Conservation (phyloP, 1,140 invertebrate genomes). For the Maconellicoccus hirsutus region DNA sequence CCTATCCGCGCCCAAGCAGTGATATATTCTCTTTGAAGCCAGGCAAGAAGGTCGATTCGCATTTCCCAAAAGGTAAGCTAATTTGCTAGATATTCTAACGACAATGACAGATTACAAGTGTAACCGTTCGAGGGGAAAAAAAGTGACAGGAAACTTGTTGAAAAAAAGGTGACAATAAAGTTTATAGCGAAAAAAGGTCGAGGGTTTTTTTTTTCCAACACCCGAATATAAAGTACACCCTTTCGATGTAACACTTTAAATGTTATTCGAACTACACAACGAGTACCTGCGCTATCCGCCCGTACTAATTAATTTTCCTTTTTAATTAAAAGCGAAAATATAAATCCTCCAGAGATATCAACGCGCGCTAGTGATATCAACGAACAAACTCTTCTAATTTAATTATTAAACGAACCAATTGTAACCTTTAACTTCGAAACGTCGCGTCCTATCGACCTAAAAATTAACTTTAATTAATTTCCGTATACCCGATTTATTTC, state of each 20-base stretch:
- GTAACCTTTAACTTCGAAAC: conserved; percentile 7
- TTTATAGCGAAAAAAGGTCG: too few species aligned
- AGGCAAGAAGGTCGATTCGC: not conserved
- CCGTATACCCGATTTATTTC: conserved; percentile 1
- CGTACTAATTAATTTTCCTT: conserved; percentile 20
- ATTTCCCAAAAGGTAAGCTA: conserved; percentile 12
- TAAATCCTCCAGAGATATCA: conserved; percentile 21
- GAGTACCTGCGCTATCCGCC: not conserved
- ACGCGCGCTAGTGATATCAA: not conserved
- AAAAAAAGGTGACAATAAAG: not conserved
- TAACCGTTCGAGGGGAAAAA: not conserved
- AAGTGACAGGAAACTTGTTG: not conserved
- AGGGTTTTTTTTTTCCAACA: too few species aligned
- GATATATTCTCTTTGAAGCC: conserved; percentile 8
- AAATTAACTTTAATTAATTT: conserved; percentile 23
- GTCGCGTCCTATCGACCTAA: conserved; percentile 21
- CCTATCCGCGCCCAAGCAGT: not conserved
- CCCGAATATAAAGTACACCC: not conserved
- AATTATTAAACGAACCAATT: conserved; percentile 22
- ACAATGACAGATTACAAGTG: too few species aligned
- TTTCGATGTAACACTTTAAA: not conserved
- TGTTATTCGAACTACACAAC: not conserved
- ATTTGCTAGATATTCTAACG: not conserved
- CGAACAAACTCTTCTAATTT: conserved; percentile 19
- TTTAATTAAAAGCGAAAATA: conserved; percentile 23